These are phyloP conservation scores for Manduca sexta DNA, from an alignment of 1,140 invertebrate species.

Conservation along the genomic window DNA sequence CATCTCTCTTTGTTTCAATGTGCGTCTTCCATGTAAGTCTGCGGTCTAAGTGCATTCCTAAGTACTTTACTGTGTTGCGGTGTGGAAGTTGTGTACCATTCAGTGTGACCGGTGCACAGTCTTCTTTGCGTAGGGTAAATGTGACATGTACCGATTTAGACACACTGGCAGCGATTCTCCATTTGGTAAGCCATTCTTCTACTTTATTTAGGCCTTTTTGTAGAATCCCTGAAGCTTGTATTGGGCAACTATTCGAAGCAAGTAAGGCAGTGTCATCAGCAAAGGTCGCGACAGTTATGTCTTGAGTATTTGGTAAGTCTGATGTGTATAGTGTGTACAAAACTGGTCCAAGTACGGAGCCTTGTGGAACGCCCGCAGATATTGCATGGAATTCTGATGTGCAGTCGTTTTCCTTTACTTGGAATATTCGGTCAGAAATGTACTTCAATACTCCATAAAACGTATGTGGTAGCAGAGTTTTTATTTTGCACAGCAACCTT, in stretches of 20 bases:
- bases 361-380: no score
- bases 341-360: no score
- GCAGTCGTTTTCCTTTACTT: not conserved
- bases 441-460: not conserved
- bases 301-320: not conserved
- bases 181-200: conserved; percentile 10
- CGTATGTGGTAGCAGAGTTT: conserved; percentile 3
- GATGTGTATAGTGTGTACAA: no score
- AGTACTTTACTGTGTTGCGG: conserved; percentile 7
- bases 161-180: conserved; percentile 9
- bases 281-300: conserved; percentile 1
- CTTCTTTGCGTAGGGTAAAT: conserved; percentile 9
- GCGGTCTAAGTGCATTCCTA: conserved; percentile 16
- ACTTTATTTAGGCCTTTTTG: conserved; percentile 8
- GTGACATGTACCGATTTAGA: conserved; percentile 11
- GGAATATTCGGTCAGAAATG: not conserved
- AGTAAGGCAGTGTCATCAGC: conserved; percentile 7
- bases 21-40: conserved; percentile 4
- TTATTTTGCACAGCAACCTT: conserved; percentile 34
- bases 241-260: conserved; percentile 2
- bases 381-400: no score
- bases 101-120: conserved; percentile 4
- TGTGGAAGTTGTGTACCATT: conserved; percentile 6
- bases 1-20: conserved; percentile 7
- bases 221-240: conserved; percentile 6